Base-by-base conservation (phyloP, 2,797 vertebrate species). In the Harpagifer antarcticus region DNA sequence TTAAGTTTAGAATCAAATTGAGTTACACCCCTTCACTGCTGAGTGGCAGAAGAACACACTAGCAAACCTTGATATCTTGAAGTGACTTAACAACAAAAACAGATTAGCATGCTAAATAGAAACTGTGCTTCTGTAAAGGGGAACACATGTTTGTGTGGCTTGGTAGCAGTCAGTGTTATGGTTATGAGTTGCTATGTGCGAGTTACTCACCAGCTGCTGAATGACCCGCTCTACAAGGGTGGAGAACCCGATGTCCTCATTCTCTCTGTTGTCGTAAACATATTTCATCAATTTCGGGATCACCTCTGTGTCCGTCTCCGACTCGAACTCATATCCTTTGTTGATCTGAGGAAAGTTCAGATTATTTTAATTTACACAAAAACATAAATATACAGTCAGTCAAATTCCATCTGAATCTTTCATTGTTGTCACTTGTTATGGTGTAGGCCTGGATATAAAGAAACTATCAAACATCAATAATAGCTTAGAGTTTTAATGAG, bases 261-360 rank as follows among this genome's bases (percentile, higher is more conserved):
- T 92, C 83, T 99, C 98, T 69, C 95, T 94, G 92, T 99, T 98
- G 95, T 99, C 97, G 49, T 97, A 98, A 74, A 99, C 68, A 42
- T 99, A 99, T 83, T 99, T 99, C 89, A 96, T 96, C 91, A 99
- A n/a, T 76, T 99, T 99, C 2, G 98, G 96, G 74, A 99, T 99
- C 11, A 98, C 97, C 90, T 99, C 98, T 3, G 98, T 99, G 86
- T 99, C 98, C 0, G 98, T 99, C 84, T 99, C 97, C 7, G 98
- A 99, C 91, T 99, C 98, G 82, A 99, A 99, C 77, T 96, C 96
- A 0, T 99, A 99, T 82, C 96, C 96, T 92, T 98, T 98, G 91
- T 89, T 95, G 89, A 96, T 96, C 98, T 99, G 89, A 64, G 75
- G 76, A 80, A 76, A 69, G 72, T 9, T 69, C 3, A 47, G 42